Evolutionary conservation across 2,797 vertebrate species (phyloP).

Genomic region (Xenopus petersii): DNA sequence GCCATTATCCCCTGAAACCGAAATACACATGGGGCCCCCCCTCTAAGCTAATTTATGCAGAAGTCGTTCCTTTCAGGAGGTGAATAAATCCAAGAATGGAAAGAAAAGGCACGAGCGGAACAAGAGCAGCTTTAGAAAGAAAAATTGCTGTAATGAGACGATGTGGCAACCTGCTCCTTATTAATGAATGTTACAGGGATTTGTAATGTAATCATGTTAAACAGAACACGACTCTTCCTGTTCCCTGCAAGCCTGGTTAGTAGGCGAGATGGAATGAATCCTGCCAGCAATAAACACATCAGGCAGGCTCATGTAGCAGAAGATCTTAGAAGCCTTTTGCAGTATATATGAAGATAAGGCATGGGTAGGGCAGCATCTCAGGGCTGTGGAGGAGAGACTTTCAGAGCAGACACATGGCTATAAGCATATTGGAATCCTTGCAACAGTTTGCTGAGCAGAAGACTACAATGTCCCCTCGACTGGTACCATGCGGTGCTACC

Average conservation of each 20-base stretch:
- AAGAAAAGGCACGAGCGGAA: neutral
- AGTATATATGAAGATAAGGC: constrained; percentile 40
- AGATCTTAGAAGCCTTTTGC: constrained; percentile 44
- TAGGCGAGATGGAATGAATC: constrained; percentile 51
- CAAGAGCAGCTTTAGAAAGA: constrained; percentile 22
- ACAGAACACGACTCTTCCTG: constrained; percentile 58
- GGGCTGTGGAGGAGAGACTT: constrained; percentile 28
- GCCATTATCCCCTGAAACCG: neutral
- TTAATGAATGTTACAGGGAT: constrained; percentile 59
- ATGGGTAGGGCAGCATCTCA: constrained; percentile 33
- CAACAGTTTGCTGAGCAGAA: constrained; percentile 37
- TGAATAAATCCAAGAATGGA: constrained; percentile 1
- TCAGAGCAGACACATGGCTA: constrained; percentile 33
- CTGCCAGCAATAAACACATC: constrained; percentile 51
- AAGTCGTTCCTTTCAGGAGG: neutral
- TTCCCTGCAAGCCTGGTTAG: constrained; percentile 59
- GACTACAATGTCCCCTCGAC: constrained; percentile 53
- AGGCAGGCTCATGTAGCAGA: constrained; percentile 27
- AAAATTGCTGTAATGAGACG: constrained; percentile 38
- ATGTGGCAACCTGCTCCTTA: constrained; percentile 55
- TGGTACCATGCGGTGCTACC: constrained; percentile 57
- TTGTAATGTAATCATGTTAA: constrained; percentile 65
- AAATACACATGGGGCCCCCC: neutral
- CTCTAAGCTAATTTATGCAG: neutral
- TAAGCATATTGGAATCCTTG: constrained; percentile 39